Conservation (phyloP, 2,113 vertebrate species). For the Cavia porcellus region DNA sequence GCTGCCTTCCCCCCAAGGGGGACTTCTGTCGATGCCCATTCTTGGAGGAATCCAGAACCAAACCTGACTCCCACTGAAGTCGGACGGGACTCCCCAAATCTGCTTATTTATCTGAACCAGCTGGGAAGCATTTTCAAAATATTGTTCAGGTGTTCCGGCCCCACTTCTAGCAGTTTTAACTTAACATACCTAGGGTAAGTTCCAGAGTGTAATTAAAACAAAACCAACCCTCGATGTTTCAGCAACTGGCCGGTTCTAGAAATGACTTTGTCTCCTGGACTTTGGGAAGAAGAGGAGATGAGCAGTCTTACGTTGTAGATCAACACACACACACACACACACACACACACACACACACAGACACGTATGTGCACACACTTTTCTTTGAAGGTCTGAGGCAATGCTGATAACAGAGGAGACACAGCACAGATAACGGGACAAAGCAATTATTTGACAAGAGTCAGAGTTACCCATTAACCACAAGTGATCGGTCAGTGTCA, state of each 20-base stretch:
- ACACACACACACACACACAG: neutral
- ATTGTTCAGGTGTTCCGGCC: neutral
- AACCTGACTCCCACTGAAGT: neutral
- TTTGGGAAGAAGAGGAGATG: neutral
- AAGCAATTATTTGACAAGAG: conserved; percentile 46
- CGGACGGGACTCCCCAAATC: neutral
- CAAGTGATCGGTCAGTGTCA: neutral
- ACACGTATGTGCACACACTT: neutral
- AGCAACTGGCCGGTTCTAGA: neutral
- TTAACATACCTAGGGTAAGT: neutral
- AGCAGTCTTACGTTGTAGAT: neutral
- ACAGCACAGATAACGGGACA: neutral
- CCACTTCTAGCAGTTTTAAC: neutral
- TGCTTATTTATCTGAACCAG: neutral
- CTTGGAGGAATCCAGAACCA: neutral
- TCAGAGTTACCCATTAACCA: conserved; percentile 41
- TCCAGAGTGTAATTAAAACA: neutral
- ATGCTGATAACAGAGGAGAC: neutral
- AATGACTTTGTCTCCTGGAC: conserved; percentile 2
- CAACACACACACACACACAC: neutral
- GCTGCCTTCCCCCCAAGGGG: neutral
- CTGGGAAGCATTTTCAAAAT: neutral
- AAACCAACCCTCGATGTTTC: conserved; percentile 28
- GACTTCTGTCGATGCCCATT: neutral
- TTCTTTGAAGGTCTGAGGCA: neutral